Evolutionary conservation across 2,797 vertebrate species (phyloP).

Genomic region (Serranus cabrilla): DNA sequence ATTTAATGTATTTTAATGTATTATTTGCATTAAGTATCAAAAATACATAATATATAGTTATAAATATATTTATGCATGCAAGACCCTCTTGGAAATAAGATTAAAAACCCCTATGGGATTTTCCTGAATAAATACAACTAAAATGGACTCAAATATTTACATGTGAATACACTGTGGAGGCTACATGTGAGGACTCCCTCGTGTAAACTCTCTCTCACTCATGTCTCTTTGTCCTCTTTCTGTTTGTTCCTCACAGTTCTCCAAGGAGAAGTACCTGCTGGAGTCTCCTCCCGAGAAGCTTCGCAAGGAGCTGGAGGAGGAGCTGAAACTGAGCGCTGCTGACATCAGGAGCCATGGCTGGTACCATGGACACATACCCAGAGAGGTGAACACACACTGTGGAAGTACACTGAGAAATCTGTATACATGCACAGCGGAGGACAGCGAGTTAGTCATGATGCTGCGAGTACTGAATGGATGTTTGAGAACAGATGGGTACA

Average conservation of each 20-base stretch:
- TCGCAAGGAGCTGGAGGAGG: constrained; percentile 96
- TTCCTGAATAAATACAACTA: constrained; percentile 20
- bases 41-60: too few relatives aligned
- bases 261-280: constrained; percentile 98
- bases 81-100: constrained; percentile 25
- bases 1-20: too few relatives aligned
- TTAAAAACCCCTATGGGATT: constrained; percentile 22
- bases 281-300: constrained; percentile 97
- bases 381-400: constrained; percentile 87
- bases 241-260: constrained; percentile 88
- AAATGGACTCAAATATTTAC: constrained; percentile 12
- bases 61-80: constrained; percentile 1
- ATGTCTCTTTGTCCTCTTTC: constrained; percentile 23
- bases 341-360: constrained; percentile 98
- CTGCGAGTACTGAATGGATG: not conserved
- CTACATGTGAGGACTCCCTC: not conserved
- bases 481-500: constrained; percentile 15
- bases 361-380: constrained; percentile 98
- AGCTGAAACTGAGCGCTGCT: constrained; percentile 94
- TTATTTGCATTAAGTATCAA: too few relatives aligned
- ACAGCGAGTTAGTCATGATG: not conserved
- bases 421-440: constrained; percentile 1
- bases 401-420: not conserved
- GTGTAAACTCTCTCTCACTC: not conserved
- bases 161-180: constrained; percentile 1